Conservation (phyloP, 2,888 invertebrate genomes). For the Cephus runcator region DNA sequence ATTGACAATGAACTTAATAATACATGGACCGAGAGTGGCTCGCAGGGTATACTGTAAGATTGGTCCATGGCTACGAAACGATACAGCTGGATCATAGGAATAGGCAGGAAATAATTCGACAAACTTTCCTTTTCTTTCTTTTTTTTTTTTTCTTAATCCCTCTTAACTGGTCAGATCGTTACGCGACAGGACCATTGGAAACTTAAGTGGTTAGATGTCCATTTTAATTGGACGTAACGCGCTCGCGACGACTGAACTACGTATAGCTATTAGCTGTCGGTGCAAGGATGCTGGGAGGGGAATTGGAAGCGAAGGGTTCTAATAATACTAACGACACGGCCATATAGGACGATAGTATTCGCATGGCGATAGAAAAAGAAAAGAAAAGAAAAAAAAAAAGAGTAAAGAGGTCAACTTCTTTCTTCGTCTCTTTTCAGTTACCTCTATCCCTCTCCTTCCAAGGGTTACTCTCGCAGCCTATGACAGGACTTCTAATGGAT, state of each 20-base stretch:
- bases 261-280: background rate
- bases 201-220: background rate
- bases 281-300: background rate
- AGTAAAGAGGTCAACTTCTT: background rate
- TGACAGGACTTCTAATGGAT: conserved; percentile 2
- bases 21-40: conserved; percentile 13
- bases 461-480: background rate
- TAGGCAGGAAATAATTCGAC: background rate
- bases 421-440: background rate
- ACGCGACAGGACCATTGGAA: background rate
- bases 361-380: background rate
- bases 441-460: background rate
- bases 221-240: background rate
- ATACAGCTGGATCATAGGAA: background rate
- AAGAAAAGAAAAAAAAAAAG: background rate
- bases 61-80: background rate
- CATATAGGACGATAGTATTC: background rate
- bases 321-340: background rate
- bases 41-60: background rate
- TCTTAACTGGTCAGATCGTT: background rate
- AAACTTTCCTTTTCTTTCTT: background rate
- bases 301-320: background rate
- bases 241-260: background rate
- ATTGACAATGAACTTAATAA: conserved; percentile 34
- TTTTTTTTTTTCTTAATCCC: background rate